Percentiles rank a stretch among this genome's conserved stretches.
phyloP scores from a whole-genome alignment of 2,888 invertebrate species.

The Eupeodes luniger region DNA sequence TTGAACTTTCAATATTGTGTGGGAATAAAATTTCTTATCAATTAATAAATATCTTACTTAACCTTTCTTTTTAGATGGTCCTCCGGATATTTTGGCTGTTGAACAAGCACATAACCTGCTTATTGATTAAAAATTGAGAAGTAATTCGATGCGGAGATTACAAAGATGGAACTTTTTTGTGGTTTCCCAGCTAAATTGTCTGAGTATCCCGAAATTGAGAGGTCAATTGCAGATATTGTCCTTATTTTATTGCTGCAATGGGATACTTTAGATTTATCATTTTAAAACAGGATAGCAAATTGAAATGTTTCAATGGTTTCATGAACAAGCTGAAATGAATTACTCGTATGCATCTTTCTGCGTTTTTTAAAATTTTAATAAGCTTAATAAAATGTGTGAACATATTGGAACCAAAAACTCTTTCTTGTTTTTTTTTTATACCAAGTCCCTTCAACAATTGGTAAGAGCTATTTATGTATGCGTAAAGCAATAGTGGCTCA shows the following conservation, averaged over 20 bases:
- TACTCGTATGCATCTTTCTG: too few relatives aligned
- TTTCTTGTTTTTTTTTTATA: too few relatives aligned
- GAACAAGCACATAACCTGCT: constrained; percentile 10
- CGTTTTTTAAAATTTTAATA: too few relatives aligned
- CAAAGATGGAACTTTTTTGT: constrained; percentile 48
- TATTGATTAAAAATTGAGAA: constrained; percentile 47
- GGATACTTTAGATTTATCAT: constrained; percentile 33
- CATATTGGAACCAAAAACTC: too few relatives aligned
- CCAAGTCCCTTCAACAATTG: too few relatives aligned
- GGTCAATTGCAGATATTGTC: constrained; percentile 60
- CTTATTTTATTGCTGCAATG: constrained; percentile 47
- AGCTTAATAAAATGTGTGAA: too few relatives aligned
- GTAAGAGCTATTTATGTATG: too few relatives aligned
- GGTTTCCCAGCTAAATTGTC: constrained; percentile 49
- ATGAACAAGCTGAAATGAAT: background rate
- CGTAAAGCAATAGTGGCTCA: too few relatives aligned
- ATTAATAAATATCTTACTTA: constrained; percentile 48
- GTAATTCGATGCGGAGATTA: constrained; percentile 69
- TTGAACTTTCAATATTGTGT: constrained; percentile 24
- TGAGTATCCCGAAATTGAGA: constrained; percentile 43
- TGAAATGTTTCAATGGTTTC: background rate
- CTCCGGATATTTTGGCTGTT: constrained; percentile 24
- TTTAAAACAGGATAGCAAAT: constrained; percentile 45
- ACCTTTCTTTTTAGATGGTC: constrained; percentile 35
- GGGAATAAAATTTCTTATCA: constrained; percentile 64